Evolutionary conservation across 1,140 invertebrate species (phyloP), one percentile per base, ranked within the genome.

Genomic region (Drosophila watanabei): DNA sequence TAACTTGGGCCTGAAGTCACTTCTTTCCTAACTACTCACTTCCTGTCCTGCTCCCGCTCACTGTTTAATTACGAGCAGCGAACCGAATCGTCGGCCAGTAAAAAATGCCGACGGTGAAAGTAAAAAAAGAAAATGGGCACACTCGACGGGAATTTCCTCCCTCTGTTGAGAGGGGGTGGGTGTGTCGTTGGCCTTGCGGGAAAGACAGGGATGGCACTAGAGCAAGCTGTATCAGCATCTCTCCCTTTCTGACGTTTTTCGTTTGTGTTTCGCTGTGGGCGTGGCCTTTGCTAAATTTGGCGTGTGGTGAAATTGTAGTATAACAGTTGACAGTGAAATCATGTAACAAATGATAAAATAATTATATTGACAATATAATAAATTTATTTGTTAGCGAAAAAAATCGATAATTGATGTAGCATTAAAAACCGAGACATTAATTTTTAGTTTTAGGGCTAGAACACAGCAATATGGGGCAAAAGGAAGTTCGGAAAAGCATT

Each of bases 41-140:
- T 33, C 33, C 33, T 37, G 18, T 37, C 33, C 52, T 32, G 52
- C 33, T 37, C 1, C 33, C 52, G 9, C 30, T 52, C n/a, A 6
- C 30, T 33, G n/a, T 3, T 7, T 33, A 33, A 52, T 18, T 33
- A 32, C 30, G n/a, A 13, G 49, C 54, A 28, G 35, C 54, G 16
- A 20, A 28, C 35, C 9, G 16, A 24, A n/a, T 39, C 54, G 35
- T 16, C 0, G 35, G 35, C 54, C 54, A 57, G 35, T 57, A 24
- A 28, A 56, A 57, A 57, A 57, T 24, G 20, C 4, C 5, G 54
- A 7, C 20, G 16, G 20, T 28, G 14, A 4, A 39, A 28, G 20
- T 16, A 9, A 16, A 39, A 35, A 46, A 20, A 48, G 9, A 41
- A 64, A 64, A 64, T 64, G 62, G 62, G 14, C 20, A 16, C 60